Base-by-base conservation (phyloP, 2,888 invertebrate species). In the Trisateles emortualis region DNA sequence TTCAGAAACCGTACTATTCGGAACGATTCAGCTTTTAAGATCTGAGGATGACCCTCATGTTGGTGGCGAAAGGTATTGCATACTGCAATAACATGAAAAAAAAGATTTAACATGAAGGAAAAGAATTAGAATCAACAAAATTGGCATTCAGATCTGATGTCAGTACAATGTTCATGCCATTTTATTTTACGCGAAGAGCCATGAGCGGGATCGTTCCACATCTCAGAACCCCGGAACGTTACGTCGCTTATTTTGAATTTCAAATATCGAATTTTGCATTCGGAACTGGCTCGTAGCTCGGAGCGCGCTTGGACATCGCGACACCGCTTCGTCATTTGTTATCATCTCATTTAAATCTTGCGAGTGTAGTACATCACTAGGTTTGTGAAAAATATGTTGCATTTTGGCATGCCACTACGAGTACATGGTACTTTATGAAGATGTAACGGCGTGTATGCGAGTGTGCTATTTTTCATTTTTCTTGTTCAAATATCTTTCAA, bases 241-340 rank as follows among this genome's bases (percentile, higher is more conserved):
- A 79, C 79, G 82, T 74, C 74, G 76, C 78, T 78, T 87, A 84
- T 88, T 92, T 92, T 91, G 89, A 90, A 91, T 79, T 91, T 91
- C 90, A 90, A 91, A 92, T 91, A 84, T 83, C 76, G 78, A 86
- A 81, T 87, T 92, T 88, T 89, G 87, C 88, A 92, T 91, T 90
- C 74, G 84, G 78, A 88, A 89, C 90, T 86, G 82, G 83, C 84
- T 80, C 74, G 70, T 72, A 83, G 81, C 84, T 80, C 74, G 70
- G 72, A 83, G 81, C 74, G 72, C 76, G 74, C 68, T 81, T 75
- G 84, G 83, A 84, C 84, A 80, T 72, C 76, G 71, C 68, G 82
- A 83, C 84, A 81, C 70, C 72, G 70, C 68, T 78, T 61, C 58
- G 71, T 73, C 72, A 73, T 82, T 80, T 74, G 73, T 70, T 72